Evolutionary conservation across 2,797 vertebrate species (phyloP), one percentile per base, ranked within the genome.

Genomic region (Phalanger gymnotis): DNA sequence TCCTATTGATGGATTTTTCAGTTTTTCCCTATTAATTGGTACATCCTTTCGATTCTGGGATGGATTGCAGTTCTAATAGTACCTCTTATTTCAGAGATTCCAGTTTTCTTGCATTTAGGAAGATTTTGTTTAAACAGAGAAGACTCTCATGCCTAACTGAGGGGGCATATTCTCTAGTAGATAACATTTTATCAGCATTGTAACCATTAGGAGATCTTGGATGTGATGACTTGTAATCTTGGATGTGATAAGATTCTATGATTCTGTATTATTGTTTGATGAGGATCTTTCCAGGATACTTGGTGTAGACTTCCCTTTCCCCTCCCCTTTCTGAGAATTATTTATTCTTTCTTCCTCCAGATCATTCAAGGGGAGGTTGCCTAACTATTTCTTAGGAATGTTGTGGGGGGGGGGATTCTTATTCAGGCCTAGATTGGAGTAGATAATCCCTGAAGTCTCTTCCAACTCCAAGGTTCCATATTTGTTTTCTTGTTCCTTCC

Each of bases 11-110:
- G 96, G 92, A 96, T 95, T 92, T 90, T 54, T 47, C 91, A 51
- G 53, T 54, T 57, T 94, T 96, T 92, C 95, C 93, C 92, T 96
- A 53, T 92, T 97, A 97, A 97, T 93, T 92, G 94, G 95, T 51
- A 11, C 66, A 47, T 97, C 55, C 66, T 96, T 97, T 89, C 92
- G 27, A 96, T 89, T 90, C 91, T 94, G 66, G 91, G 91, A 94
- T 95, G 91, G 92, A 94, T 81, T 34, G 30, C 90, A 31, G 91
- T 93, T 91, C 93, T 31, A 61, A 51, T 34, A 52, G 51, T n/a
- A 61, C 52, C 55, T 14, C 66, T 90, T 90, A 52, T 90, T 40
- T 90, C 90, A 61, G 40, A 47, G 53, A 14, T 95, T 92, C 51
- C 40, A 91, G 53, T 89, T 55, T 34, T 89, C 13, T 55, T 54